These are phyloP conservation scores for Tragelaphus eurycerus DNA, from an alignment of 2,797 vertebrate species.

Conservation along the genomic window DNA sequence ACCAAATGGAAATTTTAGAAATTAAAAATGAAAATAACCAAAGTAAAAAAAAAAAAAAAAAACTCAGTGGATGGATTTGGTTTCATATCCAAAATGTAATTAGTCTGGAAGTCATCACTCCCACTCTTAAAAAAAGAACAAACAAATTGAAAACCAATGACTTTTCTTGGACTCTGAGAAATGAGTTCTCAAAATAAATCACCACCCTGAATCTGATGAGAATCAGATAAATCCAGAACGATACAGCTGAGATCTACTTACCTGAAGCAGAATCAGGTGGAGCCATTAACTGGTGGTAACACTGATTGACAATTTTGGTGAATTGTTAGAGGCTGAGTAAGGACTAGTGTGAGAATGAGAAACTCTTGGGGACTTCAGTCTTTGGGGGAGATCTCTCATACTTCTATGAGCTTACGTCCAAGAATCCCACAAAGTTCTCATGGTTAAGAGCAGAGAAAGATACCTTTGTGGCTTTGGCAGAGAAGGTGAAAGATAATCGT, in stretches of 20 bases:
- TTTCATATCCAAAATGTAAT: background rate
- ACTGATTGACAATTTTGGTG: background rate
- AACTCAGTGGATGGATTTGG: background rate
- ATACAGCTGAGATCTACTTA: background rate
- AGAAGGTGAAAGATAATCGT: background rate
- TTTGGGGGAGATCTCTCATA: background rate
- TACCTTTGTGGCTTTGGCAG: background rate
- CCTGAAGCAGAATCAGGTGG: background rate
- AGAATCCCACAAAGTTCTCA: background rate
- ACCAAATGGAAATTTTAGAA: background rate
- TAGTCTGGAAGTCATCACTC: background rate
- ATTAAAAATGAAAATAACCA: background rate
- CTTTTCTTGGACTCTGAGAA: background rate
- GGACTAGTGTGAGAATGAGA: background rate
- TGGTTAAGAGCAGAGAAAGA: background rate
- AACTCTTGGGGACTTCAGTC: background rate
- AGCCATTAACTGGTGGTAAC: background rate
- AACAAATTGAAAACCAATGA: background rate
- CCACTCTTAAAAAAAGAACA: background rate
- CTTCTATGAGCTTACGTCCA: background rate
- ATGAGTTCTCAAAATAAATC: background rate
- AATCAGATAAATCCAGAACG: background rate
- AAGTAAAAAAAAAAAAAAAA: background rate
- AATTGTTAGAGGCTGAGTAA: background rate
- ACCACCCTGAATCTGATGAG: background rate